Evolutionary conservation across 2,797 vertebrate genomes (phyloP), one percentile per base, ranked within the genome.

Genomic region (Smutsia gigantea): DNA sequence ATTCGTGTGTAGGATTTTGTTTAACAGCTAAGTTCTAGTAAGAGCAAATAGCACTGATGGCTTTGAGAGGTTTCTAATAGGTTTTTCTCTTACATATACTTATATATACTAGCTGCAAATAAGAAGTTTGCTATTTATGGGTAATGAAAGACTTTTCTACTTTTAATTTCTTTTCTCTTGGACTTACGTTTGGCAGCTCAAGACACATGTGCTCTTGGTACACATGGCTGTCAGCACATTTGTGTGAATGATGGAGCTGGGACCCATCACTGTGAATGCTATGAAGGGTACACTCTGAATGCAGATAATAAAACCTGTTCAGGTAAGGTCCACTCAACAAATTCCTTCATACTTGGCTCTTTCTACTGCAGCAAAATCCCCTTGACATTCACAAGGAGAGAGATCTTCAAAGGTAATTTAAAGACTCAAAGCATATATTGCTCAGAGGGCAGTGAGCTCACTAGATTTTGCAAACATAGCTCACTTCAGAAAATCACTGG

Each of bases 201-300:
- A 0, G 90, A 98, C 66, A 89, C 98, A 92, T 99, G 99, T 94
- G 97, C 98, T n/a, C 95, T 96, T 2, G 99, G 99, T 96, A 95
- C 92, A 31, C 99, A 99, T 1, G 98, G 98, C 87, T 99, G 99
- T 23, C 98, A 99, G 97, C 99, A 99, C 95, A 90, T 99, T 77
- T 99, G 99, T 61, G 97, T 99, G 96, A 99, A 97, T 68, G 98
- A 78, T 1, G 8, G 95, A 84, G 97, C 96, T 6, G 97, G 97
- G 19, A 98, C 98, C 25, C 98, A 99, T 93, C 97, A 96, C 98
- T 99, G 99, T 75, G 98, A 98, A 92, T 99, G 99, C 98, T 98
- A 97, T 19, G 88, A 95, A 1, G 99, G 99, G 77, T 99, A 98
- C 46, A 83, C 91, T 74, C 98, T 99, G 96, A 99, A 99, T 87